Base-by-base conservation (phyloP, 1,140 invertebrate species). In the Lucilia sericata region DNA sequence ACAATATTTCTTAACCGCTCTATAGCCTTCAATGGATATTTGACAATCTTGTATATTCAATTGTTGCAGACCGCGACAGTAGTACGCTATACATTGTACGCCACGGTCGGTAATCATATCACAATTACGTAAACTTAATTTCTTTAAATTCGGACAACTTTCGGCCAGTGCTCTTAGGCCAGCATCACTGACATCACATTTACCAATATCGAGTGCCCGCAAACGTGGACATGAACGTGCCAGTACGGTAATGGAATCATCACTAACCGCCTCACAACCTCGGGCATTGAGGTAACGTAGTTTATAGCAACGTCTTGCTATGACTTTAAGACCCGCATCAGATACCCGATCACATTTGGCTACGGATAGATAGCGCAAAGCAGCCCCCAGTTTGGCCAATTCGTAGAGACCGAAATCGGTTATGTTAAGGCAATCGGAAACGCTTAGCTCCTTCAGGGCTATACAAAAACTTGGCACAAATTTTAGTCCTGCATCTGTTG, bases 391-490 rank as follows among this genome's bases (percentile, higher is more conserved):
- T 88, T 97, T 96, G 2, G 97, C 96, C 74, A 98, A 89, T 92
- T 98, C 97, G 87, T 97, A 96, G 5, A 98, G 93, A 2, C 97
- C 97, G 88, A 97, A 98, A 90, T 99, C 97, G 0, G 97, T 98
- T 42, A 99, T 94, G 85, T 95, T 95, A 5, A 94, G 92, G 89
- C 97, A 99, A 91, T 98, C 97, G 13, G 97, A 98, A 14, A 98
- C 95, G 86, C 96, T 97, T 13, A 98, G 92, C 90, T 98, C 97
- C 84, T 96, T 94, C 13, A 98, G 91, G 82, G 94, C 95, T 1
- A 94, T 92, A 88, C 97, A 98, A 90, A 97, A 97, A 85, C 95
- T 96, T 9, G 97, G 96, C 65, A 98, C 94, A 88, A 94, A 95
- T 86, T 96, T 95, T 8, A 96, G 91, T 85, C 95, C 95, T 86